Evolutionary conservation across 2,888 invertebrate species (phyloP), one percentile per base, ranked within the genome.

Genomic region (Ichneumoninae sp.): DNA sequence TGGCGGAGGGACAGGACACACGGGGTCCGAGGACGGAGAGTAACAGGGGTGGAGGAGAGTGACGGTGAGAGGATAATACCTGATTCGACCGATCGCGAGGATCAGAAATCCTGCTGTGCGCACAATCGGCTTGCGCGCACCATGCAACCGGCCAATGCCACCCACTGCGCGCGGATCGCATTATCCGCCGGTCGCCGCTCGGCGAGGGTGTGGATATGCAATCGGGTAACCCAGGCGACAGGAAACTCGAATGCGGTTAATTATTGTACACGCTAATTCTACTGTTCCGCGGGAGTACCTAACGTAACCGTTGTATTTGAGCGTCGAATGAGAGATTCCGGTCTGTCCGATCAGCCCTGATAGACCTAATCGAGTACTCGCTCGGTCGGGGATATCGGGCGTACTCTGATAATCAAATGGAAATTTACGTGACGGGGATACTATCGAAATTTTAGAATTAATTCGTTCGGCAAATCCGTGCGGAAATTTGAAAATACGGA

Each of bases 221-320:
- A 75, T 70, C 40, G 50, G n/a, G n/a, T 81, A 71, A 47, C 77
- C 8, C 65, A 68, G 47, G 65, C 44, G 26, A 69, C 22, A 13
- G 19, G 44, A 33, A 66, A 68, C 60, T 13, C 36, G 65, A 73
- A 65, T 79, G 81, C 79, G 83, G 87, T 87, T 87, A 83, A 87
- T 87, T 85, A 87, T 86, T 85, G 83, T 73, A 75, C 81, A 30
- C 36, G 71, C 83, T 82, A 85, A 87, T 83, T 80, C 77, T 26
- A 26, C 57, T 57, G 57, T 57, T 81, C 66, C 76, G 26, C n/a
- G 19, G 44, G 26, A 52, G 30, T 66, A 44, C 26, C 60, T 68
- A 70, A 83, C 80, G 33, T 77, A 77, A 73, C 73, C 77, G 44
- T 40, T 69, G 50, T 26, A 13, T 57, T 68, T 60, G 66, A 47